Percentiles rank a stretch among this genome's conserved stretches.
Evolutionary conservation across 2,888 invertebrate genomes (phyloP).

Genomic region (Tanypteryx hageni): DNA sequence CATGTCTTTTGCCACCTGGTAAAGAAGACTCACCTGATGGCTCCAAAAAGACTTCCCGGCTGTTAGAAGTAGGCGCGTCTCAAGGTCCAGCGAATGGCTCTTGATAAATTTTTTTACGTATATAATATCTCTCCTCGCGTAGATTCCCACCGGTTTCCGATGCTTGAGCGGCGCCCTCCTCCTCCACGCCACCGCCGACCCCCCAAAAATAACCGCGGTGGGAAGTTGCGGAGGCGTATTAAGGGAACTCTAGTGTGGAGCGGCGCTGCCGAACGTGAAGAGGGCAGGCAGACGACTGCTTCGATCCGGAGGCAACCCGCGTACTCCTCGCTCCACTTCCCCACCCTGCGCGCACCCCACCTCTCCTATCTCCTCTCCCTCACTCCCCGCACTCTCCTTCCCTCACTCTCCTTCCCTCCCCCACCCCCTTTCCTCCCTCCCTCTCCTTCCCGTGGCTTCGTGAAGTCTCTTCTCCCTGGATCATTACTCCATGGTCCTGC

Average conservation of each 20-base stretch:
- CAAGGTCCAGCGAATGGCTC: too few relatives aligned
- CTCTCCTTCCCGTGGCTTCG: neutral
- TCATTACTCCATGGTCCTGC: conserved; percentile 17
- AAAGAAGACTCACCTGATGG: too few relatives aligned
- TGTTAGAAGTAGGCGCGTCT: too few relatives aligned
- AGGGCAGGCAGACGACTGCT: conserved; percentile 28
- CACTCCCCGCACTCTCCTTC: neutral
- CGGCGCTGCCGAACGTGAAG: neutral
- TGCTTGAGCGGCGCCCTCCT: neutral
- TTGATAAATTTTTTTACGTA: neutral
- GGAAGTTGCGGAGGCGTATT: conserved; percentile 26
- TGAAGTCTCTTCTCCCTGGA: neutral
- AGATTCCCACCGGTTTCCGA: neutral
- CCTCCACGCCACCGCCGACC: neutral
- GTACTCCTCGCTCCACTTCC: neutral
- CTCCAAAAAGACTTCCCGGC: too few relatives aligned
- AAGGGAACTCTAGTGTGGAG: neutral
- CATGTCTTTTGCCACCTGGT: too few relatives aligned
- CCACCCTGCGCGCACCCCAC: neutral
- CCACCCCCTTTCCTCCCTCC: neutral
- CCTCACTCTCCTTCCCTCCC: neutral
- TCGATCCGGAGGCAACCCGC: conserved; percentile 13
- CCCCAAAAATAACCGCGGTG: conserved; percentile 24
- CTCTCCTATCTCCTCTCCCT: neutral
- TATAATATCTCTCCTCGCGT: neutral